Evolutionary conservation across 2,113 vertebrate species (phyloP).

Genomic region (Bungarus multicinctus): DNA sequence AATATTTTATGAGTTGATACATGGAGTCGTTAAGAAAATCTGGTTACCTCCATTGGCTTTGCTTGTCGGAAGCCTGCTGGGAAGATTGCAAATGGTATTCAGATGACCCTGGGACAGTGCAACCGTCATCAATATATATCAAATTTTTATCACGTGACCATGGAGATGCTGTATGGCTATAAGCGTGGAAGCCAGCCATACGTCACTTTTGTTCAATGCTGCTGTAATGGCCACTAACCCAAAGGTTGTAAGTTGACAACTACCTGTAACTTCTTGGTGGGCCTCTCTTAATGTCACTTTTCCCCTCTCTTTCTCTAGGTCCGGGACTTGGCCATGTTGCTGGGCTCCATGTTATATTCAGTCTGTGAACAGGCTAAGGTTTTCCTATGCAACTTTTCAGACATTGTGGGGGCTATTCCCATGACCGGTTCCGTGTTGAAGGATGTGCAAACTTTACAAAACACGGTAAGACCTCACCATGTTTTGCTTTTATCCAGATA

Average conservation of each 20-base stretch:
- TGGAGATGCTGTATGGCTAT: background rate
- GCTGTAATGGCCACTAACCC: too few relatives aligned
- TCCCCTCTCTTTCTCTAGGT: conserved; percentile 37
- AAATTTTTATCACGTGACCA: background rate
- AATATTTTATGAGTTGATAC: too few relatives aligned
- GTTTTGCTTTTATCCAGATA: background rate
- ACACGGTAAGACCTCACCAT: conserved; percentile 61
- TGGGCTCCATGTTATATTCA: conserved; percentile 71
- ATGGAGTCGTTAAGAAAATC: background rate
- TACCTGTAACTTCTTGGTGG: background rate
- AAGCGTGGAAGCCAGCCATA: background rate
- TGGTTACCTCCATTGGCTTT: background rate
- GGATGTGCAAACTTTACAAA: conserved; percentile 66
- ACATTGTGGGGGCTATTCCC: conserved; percentile 39
- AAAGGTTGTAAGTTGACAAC: too few relatives aligned
- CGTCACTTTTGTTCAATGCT: background rate
- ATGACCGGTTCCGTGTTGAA: conserved; percentile 69
- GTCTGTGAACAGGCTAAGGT: conserved; percentile 70
- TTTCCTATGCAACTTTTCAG: background rate
- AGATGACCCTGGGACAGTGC: background rate
- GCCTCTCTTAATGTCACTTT: background rate
- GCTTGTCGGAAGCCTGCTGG: background rate
- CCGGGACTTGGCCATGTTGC: conserved; percentile 65
- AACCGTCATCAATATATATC: too few relatives aligned
- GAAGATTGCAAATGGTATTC: background rate